Conservation (phyloP, 2,888 invertebrate species). For the Diploptera punctata region DNA sequence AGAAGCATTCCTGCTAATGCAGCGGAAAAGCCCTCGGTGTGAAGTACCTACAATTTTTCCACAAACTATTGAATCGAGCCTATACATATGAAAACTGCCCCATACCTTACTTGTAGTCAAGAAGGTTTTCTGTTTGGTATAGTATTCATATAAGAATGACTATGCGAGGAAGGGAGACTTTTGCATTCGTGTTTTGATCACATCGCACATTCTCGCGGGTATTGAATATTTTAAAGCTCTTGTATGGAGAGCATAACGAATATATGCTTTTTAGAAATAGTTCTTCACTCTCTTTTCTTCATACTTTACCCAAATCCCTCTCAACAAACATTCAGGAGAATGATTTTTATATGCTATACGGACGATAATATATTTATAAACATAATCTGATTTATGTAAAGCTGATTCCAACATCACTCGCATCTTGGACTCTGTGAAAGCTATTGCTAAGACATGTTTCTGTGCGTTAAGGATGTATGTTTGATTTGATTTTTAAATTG, state of each 20-base stretch:
- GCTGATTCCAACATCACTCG: too few relatives aligned
- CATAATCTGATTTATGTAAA: too few relatives aligned
- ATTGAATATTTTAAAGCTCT: conserved; percentile 38
- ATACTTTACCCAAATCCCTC: too few relatives aligned
- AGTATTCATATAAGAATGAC: not conserved
- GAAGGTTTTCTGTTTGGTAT: not conserved
- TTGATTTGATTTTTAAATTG: too few relatives aligned
- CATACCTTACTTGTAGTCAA: not conserved
- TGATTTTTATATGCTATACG: too few relatives aligned
- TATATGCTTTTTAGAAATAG: conserved; percentile 13
- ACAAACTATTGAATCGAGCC: conserved; percentile 23
- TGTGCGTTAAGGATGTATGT: too few relatives aligned
- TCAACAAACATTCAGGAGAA: too few relatives aligned
- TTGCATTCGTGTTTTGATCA: not conserved
- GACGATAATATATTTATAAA: too few relatives aligned
- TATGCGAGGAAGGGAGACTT: not conserved
- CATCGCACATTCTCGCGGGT: conserved; percentile 14
- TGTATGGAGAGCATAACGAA: conserved; percentile 21
- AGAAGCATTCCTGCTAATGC: not conserved
- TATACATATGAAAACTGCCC: conserved; percentile 7
- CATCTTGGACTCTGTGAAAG: too few relatives aligned
- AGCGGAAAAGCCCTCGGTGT: not conserved
- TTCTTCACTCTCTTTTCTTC: not conserved
- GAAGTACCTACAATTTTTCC: conserved; percentile 14
- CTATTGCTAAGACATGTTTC: too few relatives aligned